Conservation (phyloP, 2,888 invertebrate species). For the Lacanobia oleracea region DNA sequence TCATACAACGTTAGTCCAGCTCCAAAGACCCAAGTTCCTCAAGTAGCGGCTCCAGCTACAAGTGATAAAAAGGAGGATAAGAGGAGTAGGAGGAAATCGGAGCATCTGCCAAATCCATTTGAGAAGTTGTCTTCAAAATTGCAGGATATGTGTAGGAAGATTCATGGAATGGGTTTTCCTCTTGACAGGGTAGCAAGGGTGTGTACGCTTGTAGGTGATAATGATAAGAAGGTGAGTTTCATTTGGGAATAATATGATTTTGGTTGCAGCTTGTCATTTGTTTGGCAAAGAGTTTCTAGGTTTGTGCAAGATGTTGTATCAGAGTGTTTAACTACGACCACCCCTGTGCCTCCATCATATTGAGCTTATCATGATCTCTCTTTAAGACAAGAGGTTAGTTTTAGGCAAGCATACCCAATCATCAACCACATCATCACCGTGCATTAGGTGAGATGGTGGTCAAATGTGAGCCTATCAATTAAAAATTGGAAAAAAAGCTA, state of each 20-base stretch:
- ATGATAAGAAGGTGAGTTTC: slow-evolving; percentile 95
- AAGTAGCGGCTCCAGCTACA: slow-evolving; percentile 67
- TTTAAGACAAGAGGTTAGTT: no score
- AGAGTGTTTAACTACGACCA: no score
- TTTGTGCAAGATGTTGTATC: no score
- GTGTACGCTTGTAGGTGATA: slow-evolving; percentile 93
- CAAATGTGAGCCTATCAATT: no score
- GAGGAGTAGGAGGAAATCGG: slow-evolving; percentile 76
- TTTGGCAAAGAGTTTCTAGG: not conserved
- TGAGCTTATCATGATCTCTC: no score
- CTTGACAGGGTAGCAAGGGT: slow-evolving; percentile 95
- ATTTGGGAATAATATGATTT: not conserved
- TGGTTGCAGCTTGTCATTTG: not conserved
- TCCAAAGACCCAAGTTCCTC: slow-evolving; percentile 72
- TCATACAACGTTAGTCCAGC: slow-evolving; percentile 90
- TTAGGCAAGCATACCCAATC: no score
- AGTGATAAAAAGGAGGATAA: slow-evolving; percentile 75
- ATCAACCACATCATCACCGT: no score
- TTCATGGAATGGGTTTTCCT: slow-evolving; percentile 97
- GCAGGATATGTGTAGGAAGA: slow-evolving; percentile 93
- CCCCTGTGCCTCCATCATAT: no score
- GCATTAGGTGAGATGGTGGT: no score
- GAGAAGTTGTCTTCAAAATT: slow-evolving; percentile 86
- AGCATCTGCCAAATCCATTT: slow-evolving; percentile 83
- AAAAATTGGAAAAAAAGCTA: not conserved